phyloP scores from a whole-genome alignment of 1,140 invertebrate genomes.

The Magallana angulata region DNA sequence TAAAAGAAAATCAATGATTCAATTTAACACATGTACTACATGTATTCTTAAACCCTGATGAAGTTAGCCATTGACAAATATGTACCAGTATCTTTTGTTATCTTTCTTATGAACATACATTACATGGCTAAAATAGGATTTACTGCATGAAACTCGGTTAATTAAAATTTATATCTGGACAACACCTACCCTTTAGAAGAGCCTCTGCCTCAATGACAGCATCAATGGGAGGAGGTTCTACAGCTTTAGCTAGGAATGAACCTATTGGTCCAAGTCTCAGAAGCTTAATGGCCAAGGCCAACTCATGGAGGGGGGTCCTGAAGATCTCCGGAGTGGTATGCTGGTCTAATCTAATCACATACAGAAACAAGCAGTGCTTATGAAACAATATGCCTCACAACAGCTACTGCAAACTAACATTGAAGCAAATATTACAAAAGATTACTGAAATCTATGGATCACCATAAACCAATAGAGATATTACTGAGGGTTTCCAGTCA shows the following conservation, averaged over 20 bases:
- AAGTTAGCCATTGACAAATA: not conserved
- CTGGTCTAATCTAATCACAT: constrained; percentile 86
- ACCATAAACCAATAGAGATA: no score
- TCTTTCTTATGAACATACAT: not conserved
- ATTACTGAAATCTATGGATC: no score
- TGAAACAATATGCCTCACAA: no score
- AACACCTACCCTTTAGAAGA: constrained; percentile 75
- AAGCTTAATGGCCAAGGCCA: constrained; percentile 81
- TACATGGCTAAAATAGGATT: not conserved
- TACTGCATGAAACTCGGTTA: not conserved
- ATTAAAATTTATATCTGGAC: not conserved
- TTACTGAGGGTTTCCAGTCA: no score
- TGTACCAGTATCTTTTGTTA: constrained; percentile 1
- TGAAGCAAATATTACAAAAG: no score
- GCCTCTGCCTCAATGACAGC: constrained; percentile 81
- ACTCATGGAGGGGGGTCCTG: constrained; percentile 94
- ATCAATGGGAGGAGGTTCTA: constrained; percentile 81
- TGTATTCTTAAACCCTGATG: no score
- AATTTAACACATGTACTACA: no score
- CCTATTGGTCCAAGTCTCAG: constrained; percentile 79
- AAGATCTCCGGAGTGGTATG: constrained; percentile 97
- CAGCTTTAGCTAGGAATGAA: constrained; percentile 80
- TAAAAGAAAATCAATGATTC: constrained; percentile 56
- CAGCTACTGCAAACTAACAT: no score
- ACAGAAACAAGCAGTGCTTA: not conserved